phyloP scores from a whole-genome alignment of 2,113 vertebrate genomes.

The Tachuris rubrigastra region DNA sequence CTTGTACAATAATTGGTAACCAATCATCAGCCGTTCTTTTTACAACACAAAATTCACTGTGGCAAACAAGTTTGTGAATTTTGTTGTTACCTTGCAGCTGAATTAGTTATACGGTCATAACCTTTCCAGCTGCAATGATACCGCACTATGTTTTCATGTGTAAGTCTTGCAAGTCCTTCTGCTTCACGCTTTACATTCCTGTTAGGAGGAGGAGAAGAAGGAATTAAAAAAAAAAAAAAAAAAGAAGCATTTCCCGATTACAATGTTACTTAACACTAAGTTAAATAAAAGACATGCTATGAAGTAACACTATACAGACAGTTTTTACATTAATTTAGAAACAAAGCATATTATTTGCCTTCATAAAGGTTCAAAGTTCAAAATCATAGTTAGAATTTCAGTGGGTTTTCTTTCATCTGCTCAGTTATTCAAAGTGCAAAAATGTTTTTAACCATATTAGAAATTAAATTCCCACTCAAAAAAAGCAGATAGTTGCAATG shows the following conservation, averaged over 20 bases:
- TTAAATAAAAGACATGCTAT: not conserved
- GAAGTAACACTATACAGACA: not conserved
- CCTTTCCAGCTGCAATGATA: slow-evolving; percentile 65
- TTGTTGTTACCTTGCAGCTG: slow-evolving; percentile 53
- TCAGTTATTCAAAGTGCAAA: not conserved
- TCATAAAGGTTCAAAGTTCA: not conserved
- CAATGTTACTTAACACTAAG: not conserved
- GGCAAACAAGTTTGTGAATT: not conserved
- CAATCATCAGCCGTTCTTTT: not conserved
- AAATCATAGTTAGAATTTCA: not conserved
- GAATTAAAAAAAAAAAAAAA: no score
- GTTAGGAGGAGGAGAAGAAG: not conserved
- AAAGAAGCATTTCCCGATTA: not conserved
- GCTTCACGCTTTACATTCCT: slow-evolving; percentile 67
- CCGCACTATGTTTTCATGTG: slow-evolving; percentile 65
- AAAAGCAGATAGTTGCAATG: not conserved
- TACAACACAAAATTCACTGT: not conserved
- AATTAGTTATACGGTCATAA: not conserved
- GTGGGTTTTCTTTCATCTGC: not conserved
- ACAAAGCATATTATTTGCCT: not conserved
- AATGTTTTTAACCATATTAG: not conserved
- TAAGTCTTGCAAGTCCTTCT: slow-evolving; percentile 21
- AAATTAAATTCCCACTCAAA: not conserved
- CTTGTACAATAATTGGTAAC: not conserved
- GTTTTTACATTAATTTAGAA: not conserved